Evolutionary conservation across 2,113 vertebrate genomes (phyloP).

Genomic region (Upupa epops): DNA sequence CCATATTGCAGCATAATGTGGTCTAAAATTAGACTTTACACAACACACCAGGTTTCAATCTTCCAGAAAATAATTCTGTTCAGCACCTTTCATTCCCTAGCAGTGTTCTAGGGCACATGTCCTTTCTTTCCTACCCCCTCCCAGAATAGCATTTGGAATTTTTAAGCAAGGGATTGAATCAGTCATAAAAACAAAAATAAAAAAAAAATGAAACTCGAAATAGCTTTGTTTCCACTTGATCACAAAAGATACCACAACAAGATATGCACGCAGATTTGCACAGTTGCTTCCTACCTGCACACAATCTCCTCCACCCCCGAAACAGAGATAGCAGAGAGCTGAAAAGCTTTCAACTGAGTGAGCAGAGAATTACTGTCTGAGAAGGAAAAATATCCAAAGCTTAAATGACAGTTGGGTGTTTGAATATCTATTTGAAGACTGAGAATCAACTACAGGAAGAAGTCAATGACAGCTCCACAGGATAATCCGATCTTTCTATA

Average conservation of each 20-base stretch:
- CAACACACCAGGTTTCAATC: slow-evolving; percentile 60
- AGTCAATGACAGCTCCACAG: slow-evolving; percentile 31
- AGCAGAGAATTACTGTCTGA: slow-evolving; percentile 59
- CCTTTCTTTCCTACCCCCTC: slow-evolving; percentile 31
- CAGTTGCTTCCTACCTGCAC: slow-evolving; percentile 50
- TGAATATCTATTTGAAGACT: slow-evolving; percentile 43
- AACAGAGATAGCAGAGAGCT: slow-evolving; percentile 29
- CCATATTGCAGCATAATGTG: slow-evolving; percentile 62
- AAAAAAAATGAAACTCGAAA: background rate
- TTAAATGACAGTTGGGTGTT: slow-evolving; percentile 44
- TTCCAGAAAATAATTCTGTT: slow-evolving; percentile 60
- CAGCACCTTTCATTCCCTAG: slow-evolving; percentile 9
- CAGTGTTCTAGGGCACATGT: background rate
- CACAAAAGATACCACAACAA: background rate
- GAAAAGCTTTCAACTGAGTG: slow-evolving; percentile 38
- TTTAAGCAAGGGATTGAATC: slow-evolving; percentile 5
- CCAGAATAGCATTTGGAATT: background rate
- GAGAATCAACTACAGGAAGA: slow-evolving; percentile 38
- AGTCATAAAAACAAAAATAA: background rate
- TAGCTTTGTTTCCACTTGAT: background rate
- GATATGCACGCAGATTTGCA: background rate
- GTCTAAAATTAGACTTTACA: slow-evolving; percentile 69
- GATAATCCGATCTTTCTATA: slow-evolving; percentile 45
- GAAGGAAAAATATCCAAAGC: slow-evolving; percentile 51
- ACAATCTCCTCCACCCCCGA: slow-evolving; percentile 4